These are phyloP conservation scores for Gymnodraco acuticeps DNA, from an alignment of 2,797 vertebrate species.

Conservation along the genomic window DNA sequence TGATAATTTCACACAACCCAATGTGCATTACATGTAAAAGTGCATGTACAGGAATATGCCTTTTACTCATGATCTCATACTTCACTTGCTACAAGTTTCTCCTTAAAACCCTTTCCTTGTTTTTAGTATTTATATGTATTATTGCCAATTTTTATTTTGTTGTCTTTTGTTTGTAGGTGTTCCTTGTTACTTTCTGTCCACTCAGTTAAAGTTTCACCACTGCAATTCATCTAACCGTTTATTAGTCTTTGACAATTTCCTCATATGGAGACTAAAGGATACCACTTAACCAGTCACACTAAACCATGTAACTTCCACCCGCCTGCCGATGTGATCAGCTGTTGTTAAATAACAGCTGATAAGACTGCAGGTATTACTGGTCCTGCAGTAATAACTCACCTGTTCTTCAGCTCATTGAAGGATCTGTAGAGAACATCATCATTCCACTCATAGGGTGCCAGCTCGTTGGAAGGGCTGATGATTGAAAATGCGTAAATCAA, in stretches of 20 bases:
- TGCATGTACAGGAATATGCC: no score
- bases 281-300: background rate
- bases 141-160: background rate
- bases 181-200: background rate
- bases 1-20: no score
- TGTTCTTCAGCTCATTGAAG: slow-evolving; percentile 84
- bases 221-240: background rate
- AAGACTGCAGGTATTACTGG: background rate
- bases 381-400: slow-evolving; percentile 44
- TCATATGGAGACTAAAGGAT: background rate
- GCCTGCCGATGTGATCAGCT: background rate
- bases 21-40: no score
- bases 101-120: background rate
- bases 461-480: slow-evolving; percentile 73
- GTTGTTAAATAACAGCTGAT: background rate
- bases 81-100: background rate
- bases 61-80: background rate
- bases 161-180: background rate
- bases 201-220: background rate
- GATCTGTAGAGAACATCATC: slow-evolving; percentile 82
- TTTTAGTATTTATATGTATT: background rate
- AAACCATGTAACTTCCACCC: background rate
- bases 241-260: background rate
- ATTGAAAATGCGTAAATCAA: slow-evolving; percentile 88
- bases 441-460: slow-evolving; percentile 80